Conservation (phyloP, 2,113 vertebrate species). For the Geococcyx californianus region DNA sequence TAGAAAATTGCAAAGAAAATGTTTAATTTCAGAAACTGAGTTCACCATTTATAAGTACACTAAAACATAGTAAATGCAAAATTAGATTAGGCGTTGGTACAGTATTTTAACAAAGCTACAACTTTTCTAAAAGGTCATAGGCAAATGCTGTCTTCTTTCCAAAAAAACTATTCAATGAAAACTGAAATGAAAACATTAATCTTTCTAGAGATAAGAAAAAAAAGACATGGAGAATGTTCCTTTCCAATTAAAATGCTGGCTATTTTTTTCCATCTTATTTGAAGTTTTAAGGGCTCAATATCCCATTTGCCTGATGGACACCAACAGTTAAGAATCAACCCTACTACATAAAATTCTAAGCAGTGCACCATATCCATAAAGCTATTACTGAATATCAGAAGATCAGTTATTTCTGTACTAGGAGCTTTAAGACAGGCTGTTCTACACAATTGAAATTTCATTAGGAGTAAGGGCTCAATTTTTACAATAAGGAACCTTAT, state of each 20-base stretch:
- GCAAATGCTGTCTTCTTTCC: constrained; percentile 65
- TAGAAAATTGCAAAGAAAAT: constrained; percentile 83
- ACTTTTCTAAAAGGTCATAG: constrained; percentile 71
- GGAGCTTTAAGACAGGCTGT: constrained; percentile 40
- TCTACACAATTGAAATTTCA: constrained; percentile 24
- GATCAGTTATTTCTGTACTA: constrained; percentile 30
- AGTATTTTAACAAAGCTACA: constrained; percentile 78
- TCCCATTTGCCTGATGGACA: constrained; percentile 59
- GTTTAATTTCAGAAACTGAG: constrained; percentile 85
- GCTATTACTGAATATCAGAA: constrained; percentile 50
- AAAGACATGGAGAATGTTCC: background rate
- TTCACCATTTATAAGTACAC: constrained; percentile 86
- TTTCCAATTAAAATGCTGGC: constrained; percentile 63
- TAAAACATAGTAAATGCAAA: constrained; percentile 81
- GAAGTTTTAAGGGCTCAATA: constrained; percentile 41
- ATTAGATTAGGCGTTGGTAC: constrained; percentile 76
- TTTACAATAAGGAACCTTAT: constrained; percentile 36
- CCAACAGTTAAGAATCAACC: constrained; percentile 48
- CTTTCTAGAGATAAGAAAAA: background rate
- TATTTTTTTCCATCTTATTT: background rate
- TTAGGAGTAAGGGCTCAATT: constrained; percentile 48
- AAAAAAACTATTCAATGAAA: constrained; percentile 45
- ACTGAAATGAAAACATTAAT: constrained; percentile 56
- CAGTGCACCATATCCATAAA: constrained; percentile 66
- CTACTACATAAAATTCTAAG: constrained; percentile 60